Base-by-base conservation (phyloP, 2,888 invertebrate genomes). In the Iphiclides podalirius region DNA sequence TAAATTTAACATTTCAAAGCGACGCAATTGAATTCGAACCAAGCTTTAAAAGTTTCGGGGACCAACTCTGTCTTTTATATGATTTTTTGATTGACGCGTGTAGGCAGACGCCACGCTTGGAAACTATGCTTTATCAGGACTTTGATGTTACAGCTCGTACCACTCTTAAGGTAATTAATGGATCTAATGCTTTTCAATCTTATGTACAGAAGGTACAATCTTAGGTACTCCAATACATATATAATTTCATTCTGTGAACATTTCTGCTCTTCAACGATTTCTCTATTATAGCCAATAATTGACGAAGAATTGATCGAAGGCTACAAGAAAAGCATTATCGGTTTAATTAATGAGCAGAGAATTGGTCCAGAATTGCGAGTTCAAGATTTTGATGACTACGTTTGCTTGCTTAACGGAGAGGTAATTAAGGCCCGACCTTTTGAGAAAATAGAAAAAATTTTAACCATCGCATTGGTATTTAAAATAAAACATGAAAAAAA, bases 321-420 rank as follows among this genome's bases (percentile, higher is more conserved):
- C 0, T 93, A 94, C 58, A 92, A 92, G 59, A 73, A 82, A 43
- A 78, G 85, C 54, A 91, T 97, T 1, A 75, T 84, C 4, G 88
- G 91, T 20, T 76, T 95, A 58, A 83, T 96, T 11, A 91, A 92
- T 57, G 92, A 94, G 49, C 93, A 95, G 66, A 88, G 93, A 60
- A 92, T 94, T 46, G 94, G 93, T 0, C 95, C 95, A 0, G 94
- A 95, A 67, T 60, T 93, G 15, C 88, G 94, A 42, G 79, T 94
- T 9, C 92, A 93, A 70, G 95, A 95, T 72, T 95, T 96, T 71
- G 95, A 96, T 71, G 92, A 93, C 55, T 96, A 95, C 68, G 90
- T 94, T 53, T 91, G 92, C 56, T 78, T 96, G 15, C 91, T 96
- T 43, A 94, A 95, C 64, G 94, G 94, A n/a, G 81, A 90, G 43